phyloP scores from a whole-genome alignment of 2,888 invertebrate genomes.

The Ferrisia virgata region DNA sequence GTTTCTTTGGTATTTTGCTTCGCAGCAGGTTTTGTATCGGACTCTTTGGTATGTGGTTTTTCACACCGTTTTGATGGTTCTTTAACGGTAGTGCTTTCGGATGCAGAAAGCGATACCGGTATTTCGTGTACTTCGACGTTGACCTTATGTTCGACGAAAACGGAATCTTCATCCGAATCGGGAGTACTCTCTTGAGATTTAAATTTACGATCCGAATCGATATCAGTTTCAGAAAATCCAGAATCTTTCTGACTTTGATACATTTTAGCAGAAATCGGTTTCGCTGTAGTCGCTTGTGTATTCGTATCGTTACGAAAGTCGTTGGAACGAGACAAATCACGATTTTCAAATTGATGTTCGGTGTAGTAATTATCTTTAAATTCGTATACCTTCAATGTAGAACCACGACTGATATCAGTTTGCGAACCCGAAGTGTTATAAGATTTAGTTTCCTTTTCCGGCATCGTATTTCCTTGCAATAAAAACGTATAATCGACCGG shows the following conservation, averaged over 20 bases:
- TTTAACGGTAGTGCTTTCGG: no score
- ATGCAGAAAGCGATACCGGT: background rate
- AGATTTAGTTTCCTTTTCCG: background rate
- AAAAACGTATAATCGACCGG: slow-evolving; percentile 24
- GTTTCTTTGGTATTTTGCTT: background rate
- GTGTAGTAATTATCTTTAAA: slow-evolving; percentile 1
- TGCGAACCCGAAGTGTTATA: background rate
- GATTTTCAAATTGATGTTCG: background rate
- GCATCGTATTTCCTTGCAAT: background rate
- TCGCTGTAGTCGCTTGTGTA: background rate
- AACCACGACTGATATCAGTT: background rate
- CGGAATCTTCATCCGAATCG: background rate
- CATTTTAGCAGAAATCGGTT: background rate
- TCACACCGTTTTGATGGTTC: no score
- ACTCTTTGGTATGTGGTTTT: background rate
- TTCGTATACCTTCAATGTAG: background rate
- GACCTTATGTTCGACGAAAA: background rate
- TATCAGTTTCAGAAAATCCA: slow-evolving; percentile 4
- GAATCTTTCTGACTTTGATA: background rate
- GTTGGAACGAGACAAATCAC: background rate
- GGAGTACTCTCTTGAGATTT: background rate
- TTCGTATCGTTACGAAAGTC: background rate
- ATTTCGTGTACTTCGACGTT: background rate
- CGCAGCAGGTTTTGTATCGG: background rate
- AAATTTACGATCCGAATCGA: background rate